These are phyloP conservation scores for Theristus sp. DNA, from an alignment of 2,888 invertebrate species.

Conservation along the genomic window DNA sequence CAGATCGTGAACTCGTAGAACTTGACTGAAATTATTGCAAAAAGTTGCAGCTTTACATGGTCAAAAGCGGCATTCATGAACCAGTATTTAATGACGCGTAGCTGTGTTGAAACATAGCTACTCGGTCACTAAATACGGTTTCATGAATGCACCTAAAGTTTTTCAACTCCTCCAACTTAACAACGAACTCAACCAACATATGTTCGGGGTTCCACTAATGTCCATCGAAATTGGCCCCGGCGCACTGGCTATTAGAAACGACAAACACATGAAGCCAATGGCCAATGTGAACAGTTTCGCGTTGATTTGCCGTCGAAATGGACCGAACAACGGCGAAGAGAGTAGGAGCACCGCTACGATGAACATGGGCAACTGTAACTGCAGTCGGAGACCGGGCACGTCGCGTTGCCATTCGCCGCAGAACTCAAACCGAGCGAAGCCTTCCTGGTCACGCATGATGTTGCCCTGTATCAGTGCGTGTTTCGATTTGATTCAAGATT, in stretches of 20 bases:
- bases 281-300: neutral
- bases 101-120: no score
- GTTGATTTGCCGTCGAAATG: neutral
- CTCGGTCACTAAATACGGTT: no score
- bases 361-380: neutral
- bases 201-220: neutral
- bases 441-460: neutral
- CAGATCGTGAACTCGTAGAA: neutral
- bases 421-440: neutral
- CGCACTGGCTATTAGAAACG: neutral
- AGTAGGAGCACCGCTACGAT: neutral
- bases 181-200: neutral
- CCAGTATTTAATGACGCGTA: no score
- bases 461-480: neutral
- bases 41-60: no score
- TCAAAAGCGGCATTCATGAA: no score
- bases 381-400: neutral
- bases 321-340: neutral
- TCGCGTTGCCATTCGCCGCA: neutral
- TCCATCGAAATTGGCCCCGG: neutral
- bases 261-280: neutral
- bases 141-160: no score
- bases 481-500: neutral
- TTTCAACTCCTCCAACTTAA: neutral
- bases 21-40: neutral